A percentile compares a stretch with the other conserved stretches of the same genome.
Conservation (phyloP, 1,140 invertebrate genomes). For the Drosophila murphyi region DNA sequence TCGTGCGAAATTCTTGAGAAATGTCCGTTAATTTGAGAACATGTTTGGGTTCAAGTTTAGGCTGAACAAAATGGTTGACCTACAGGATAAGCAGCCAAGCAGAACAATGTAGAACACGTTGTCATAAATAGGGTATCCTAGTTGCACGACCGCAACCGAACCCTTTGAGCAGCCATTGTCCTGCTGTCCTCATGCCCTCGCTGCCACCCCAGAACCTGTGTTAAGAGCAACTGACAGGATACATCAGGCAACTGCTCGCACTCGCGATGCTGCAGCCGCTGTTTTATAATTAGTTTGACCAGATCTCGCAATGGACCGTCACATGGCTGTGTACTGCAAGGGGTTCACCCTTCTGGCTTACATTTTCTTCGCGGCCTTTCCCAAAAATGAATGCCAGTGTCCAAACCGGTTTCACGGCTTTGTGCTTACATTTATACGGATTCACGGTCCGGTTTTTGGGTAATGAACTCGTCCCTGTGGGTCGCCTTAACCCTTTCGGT, state of each 20-base stretch:
- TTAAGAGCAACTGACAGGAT: slow-evolving; percentile 38
- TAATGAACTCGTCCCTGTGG: slow-evolving; percentile 41
- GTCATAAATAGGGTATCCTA: slow-evolving; percentile 23
- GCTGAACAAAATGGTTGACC: slow-evolving; percentile 72
- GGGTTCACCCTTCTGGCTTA: slow-evolving; percentile 58
- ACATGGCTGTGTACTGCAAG: slow-evolving; percentile 59
- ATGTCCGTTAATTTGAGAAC: slow-evolving; percentile 79
- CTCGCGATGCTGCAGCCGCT: slow-evolving; percentile 38
- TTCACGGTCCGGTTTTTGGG: slow-evolving; percentile 69
- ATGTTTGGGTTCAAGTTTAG: slow-evolving; percentile 29
- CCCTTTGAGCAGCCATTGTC: slow-evolving; percentile 74
- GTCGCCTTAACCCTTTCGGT: slow-evolving; percentile 77
- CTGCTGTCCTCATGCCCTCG: slow-evolving; percentile 36
- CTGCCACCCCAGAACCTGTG: slow-evolving; percentile 46
- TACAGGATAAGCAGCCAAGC: slow-evolving; percentile 36
- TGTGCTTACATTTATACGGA: too few species aligned
- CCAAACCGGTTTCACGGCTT: slow-evolving; percentile 66
- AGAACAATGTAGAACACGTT: slow-evolving; percentile 32
- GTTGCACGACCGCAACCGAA: slow-evolving; percentile 68
- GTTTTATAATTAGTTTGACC: slow-evolving; percentile 66
- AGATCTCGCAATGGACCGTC: slow-evolving; percentile 72
- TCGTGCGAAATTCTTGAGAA: slow-evolving; percentile 56
- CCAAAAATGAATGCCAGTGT: slow-evolving; percentile 73
- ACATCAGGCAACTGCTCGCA: slow-evolving; percentile 23
- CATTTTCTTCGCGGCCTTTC: slow-evolving; percentile 77